These are phyloP conservation scores for Hedychridium roseum DNA, from an alignment of 2,888 invertebrate species.

Conservation along the genomic window DNA sequence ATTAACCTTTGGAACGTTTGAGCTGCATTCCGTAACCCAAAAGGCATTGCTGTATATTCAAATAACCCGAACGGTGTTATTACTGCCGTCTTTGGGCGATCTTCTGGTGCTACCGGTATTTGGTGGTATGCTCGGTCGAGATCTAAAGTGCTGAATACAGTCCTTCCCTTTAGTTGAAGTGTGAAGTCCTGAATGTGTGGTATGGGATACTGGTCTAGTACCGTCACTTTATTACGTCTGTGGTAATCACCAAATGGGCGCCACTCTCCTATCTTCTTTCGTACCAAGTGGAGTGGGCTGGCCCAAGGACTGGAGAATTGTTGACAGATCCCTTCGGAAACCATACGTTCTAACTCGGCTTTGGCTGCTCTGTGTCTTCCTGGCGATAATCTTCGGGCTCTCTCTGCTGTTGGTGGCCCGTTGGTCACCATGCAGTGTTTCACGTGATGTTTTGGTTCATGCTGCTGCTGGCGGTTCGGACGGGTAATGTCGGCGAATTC, in stretches of 20 bases:
- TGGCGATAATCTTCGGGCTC: background rate
- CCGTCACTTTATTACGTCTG: background rate
- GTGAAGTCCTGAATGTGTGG: conserved; percentile 4
- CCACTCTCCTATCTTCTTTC: background rate
- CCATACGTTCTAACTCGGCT: background rate
- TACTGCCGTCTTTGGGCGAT: conserved; percentile 2
- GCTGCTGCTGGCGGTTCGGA: background rate
- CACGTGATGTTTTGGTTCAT: background rate
- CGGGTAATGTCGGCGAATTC: background rate
- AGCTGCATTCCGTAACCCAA: too few species aligned
- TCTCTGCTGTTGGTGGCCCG: background rate
- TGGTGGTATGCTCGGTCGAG: background rate
- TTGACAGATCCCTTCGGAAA: background rate
- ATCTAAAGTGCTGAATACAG: background rate
- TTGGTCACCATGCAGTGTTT: background rate
- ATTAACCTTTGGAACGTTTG: too few species aligned
- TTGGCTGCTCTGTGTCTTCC: conserved; percentile 1
- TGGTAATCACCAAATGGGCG: background rate
- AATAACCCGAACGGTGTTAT: conserved; percentile 3
- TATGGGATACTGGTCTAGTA: background rate
- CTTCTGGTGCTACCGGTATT: background rate
- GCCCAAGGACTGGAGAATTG: background rate
- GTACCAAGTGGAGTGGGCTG: conserved; percentile 1
- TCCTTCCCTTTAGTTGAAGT: background rate
- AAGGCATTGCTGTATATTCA: too few species aligned